Evolutionary conservation across 2,113 vertebrate genomes (phyloP).

Genomic region (Heloderma charlesbogerti): DNA sequence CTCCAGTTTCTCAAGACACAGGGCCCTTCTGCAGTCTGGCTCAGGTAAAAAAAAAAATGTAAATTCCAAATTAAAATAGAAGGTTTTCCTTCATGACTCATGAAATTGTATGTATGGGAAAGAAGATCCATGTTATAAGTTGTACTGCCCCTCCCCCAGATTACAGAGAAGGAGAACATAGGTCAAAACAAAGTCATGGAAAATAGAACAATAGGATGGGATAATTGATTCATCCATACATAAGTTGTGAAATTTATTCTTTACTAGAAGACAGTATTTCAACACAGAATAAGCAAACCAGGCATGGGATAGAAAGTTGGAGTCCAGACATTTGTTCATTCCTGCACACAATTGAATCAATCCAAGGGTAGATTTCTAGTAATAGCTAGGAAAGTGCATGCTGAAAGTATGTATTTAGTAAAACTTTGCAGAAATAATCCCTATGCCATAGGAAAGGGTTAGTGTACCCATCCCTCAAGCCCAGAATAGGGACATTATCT

Average conservation of each 20-base stretch:
- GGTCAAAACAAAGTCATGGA: too few species aligned
- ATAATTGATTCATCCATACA: background rate
- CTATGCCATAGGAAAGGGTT: background rate
- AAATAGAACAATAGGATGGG: too few species aligned
- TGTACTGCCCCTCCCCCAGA: too few species aligned
- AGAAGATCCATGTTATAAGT: too few species aligned
- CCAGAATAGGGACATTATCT: background rate
- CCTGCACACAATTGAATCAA: background rate
- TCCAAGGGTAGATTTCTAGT: too few species aligned
- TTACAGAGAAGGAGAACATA: too few species aligned
- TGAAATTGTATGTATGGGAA: too few species aligned
- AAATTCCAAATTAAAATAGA: too few species aligned
- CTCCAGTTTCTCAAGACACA: too few species aligned
- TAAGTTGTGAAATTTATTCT: background rate
- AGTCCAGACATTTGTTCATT: background rate
- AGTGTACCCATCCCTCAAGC: background rate
- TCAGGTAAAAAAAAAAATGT: too few species aligned
- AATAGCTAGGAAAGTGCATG: background rate
- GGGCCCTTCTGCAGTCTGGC: too few species aligned
- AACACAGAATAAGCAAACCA: background rate
- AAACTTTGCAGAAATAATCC: background rate
- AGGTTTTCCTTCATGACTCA: too few species aligned
- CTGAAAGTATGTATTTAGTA: background rate
- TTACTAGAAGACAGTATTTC: background rate
- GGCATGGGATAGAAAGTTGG: background rate